phyloP scores from a whole-genome alignment of 2,797 vertebrate genomes.

The Crenuchus spilurus region DNA sequence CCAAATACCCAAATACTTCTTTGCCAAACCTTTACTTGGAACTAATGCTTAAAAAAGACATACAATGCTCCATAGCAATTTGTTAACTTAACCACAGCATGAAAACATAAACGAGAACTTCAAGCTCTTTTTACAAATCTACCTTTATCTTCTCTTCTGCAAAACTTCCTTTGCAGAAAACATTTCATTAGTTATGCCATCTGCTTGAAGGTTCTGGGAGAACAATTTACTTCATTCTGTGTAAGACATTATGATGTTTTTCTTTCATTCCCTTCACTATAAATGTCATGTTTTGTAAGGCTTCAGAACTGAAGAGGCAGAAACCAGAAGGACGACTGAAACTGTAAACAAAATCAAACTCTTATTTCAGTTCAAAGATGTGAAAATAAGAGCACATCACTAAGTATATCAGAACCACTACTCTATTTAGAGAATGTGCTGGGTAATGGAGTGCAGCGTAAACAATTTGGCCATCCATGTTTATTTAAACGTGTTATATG shows the following conservation, averaged over 20 bases:
- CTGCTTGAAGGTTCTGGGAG: neutral
- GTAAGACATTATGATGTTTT: neutral
- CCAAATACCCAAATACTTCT: neutral
- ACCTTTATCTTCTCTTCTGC: neutral
- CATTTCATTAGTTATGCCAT: neutral
- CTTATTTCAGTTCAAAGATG: constrained; percentile 55
- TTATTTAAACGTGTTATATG: constrained; percentile 54
- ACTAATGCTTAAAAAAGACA: neutral
- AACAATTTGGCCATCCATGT: constrained; percentile 44
- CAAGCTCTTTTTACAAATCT: too few relatives aligned
- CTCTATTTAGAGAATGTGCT: constrained; percentile 53
- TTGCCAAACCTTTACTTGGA: neutral
- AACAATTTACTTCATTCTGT: neutral
- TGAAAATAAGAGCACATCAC: constrained; percentile 49
- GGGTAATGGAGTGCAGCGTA: constrained; percentile 48
- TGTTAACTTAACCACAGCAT: neutral
- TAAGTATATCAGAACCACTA: constrained; percentile 54
- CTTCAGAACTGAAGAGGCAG: constrained; percentile 27
- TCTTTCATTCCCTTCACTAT: constrained; percentile 43
- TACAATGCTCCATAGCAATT: neutral
- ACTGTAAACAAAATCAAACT: constrained; percentile 61
- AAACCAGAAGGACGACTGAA: constrained; percentile 32
- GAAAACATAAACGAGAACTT: neutral
- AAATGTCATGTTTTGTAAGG: constrained; percentile 46
- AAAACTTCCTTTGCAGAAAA: neutral